phyloP scores from a whole-genome alignment of 2,888 invertebrate species.

The Eurytoma adleriae region DNA sequence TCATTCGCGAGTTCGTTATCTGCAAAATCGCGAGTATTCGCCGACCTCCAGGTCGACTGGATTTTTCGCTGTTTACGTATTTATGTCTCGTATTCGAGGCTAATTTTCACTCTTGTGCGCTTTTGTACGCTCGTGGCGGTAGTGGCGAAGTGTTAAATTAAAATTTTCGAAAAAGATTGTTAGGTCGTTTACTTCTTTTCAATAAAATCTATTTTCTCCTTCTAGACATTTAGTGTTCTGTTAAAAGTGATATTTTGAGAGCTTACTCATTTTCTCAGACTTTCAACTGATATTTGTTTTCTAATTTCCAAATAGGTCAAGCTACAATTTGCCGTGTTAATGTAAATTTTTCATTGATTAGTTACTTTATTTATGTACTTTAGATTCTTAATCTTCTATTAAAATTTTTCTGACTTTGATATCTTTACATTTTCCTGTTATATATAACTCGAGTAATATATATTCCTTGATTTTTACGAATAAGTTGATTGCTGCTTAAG shows the following conservation, averaged over 20 bases:
- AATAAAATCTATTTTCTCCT: constrained; percentile 14
- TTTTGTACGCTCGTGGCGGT: constrained; percentile 40
- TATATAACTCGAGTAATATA: no score
- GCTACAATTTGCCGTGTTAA: constrained; percentile 11
- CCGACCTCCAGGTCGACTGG: no score
- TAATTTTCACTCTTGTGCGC: constrained; percentile 29
- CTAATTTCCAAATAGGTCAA: constrained; percentile 33
- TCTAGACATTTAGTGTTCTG: neutral
- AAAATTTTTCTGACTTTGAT: no score
- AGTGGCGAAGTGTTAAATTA: constrained; percentile 46
- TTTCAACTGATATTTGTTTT: neutral
- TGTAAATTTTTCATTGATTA: constrained; percentile 1
- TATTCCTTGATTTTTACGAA: no score
- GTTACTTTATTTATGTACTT: neutral
- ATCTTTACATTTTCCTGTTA: no score
- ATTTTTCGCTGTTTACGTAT: neutral
- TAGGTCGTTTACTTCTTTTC: constrained; percentile 23
- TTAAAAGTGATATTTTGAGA: neutral
- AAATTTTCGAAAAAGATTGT: constrained; percentile 30
- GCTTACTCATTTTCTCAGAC: neutral
- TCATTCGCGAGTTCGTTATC: neutral
- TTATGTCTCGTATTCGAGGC: constrained; percentile 14
- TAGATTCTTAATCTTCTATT: neutral
- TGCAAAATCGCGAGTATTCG: no score
- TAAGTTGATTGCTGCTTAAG: no score